phyloP scores from a whole-genome alignment of 2,888 invertebrate species.

The Meta bourneti region DNA sequence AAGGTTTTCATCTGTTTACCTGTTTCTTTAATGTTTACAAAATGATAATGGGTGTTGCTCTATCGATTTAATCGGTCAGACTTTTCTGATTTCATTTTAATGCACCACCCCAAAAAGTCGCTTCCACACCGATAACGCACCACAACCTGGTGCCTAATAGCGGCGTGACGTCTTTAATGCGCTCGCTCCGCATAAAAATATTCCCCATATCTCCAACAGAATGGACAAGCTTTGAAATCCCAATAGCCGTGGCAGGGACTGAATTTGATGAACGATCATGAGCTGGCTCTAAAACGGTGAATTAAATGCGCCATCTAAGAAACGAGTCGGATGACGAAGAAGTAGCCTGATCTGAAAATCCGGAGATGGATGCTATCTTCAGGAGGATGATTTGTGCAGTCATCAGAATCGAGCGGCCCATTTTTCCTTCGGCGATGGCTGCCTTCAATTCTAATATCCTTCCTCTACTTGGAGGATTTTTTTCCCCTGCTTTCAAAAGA shows the following conservation, averaged over 20 bases:
- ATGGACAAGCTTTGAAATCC: constrained; percentile 36
- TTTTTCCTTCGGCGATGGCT: constrained; percentile 46
- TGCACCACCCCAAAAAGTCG: not conserved
- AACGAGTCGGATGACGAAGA: constrained; percentile 55
- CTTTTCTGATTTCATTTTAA: too few species aligned
- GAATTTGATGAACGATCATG: constrained; percentile 64
- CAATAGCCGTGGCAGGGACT: constrained; percentile 16
- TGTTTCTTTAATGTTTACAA: too few species aligned
- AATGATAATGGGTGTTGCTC: too few species aligned
- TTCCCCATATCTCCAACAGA: constrained; percentile 18
- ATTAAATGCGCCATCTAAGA: constrained; percentile 61
- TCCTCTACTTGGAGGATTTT: not conserved
- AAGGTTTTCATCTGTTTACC: too few species aligned
- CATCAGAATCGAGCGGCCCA: constrained; percentile 50
- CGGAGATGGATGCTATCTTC: constrained; percentile 66
- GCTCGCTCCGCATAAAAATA: constrained; percentile 3
- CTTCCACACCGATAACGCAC: not conserved
- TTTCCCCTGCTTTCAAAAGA: not conserved
- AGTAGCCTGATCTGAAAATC: constrained; percentile 60
- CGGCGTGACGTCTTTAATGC: not conserved
- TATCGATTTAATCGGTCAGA: too few species aligned
- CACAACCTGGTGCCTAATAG: not conserved
- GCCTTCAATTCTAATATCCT: constrained; percentile 55
- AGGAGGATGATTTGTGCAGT: constrained; percentile 65
- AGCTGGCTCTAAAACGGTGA: constrained; percentile 59